Evolutionary conservation across 1,140 invertebrate genomes (phyloP), one percentile per base, ranked within the genome.

Genomic region (Antheraea mylitta): DNA sequence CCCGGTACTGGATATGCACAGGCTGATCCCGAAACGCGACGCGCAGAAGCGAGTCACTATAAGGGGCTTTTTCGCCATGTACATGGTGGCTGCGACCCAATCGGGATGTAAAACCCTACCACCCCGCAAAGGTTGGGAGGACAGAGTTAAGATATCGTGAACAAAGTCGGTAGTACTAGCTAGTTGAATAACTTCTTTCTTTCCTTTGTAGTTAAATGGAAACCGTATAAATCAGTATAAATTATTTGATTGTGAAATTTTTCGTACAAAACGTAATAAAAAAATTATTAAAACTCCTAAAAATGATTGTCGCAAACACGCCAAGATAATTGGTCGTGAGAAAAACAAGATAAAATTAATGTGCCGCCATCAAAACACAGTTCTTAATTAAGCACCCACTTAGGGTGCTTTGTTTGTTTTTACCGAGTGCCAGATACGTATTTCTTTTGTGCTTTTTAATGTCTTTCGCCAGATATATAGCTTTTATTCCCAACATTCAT

Each of bases 281-380:
- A 53, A 53, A 13, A 53, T 53, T 16, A 53, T n/a, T 53, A 64
- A 42, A 64, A 45, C 18, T 42, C 42, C n/a, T n/a, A 53, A 53
- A 53, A 6, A 53, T n/a, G n/a, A 38, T 19, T 37, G 70, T 73
- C 69, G 66, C 69, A 66, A 78, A 70, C 61, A 58, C 65, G 69
- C 74, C 68, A 66, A 71, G 79, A 86, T 86, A 86, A 88, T 81
- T 83, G 81, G 75, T 82, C 73, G 73, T 69, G 75, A 83, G 77
- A 86, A 86, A 87, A 87, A 85, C 80, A 86, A 79, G 82, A 84
- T 82, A 71, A 82, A 86, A 87, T 87, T 87, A 87, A 89, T 87
- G 80, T 81, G 83, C 76, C 74, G 77, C 83, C 85, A 81, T 84
- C 82, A 83, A 85, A 84, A 86, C 77, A 87, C 76, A 70, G 78